Percentiles rank a stretch among this genome's conserved stretches.
phyloP scores from a whole-genome alignment of 1,140 invertebrate species.

The Triops cancriformis region DNA sequence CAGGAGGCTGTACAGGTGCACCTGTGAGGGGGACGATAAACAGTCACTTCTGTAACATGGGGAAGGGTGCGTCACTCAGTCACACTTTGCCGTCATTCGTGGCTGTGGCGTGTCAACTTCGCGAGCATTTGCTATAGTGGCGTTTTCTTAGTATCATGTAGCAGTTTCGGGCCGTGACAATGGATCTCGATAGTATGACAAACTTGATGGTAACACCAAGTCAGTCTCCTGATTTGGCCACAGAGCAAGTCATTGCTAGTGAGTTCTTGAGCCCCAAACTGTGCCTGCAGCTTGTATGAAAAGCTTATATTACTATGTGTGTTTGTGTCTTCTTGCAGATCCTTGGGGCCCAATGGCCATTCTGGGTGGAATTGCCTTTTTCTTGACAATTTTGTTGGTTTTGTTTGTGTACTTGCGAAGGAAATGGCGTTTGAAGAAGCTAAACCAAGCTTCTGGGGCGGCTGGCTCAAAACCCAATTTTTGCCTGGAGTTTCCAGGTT shows the following conservation, averaged over 20 bases:
- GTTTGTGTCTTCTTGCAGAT: neutral
- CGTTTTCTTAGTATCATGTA: neutral
- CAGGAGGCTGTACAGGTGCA: constrained; percentile 2
- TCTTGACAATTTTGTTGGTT: neutral
- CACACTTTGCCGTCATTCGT: neutral
- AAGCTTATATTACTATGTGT: neutral
- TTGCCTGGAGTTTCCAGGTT: neutral
- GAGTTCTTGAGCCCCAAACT: too few species aligned
- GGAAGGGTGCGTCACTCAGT: neutral
- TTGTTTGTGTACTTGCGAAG: neutral
- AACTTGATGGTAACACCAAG: neutral
- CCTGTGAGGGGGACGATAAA: neutral
- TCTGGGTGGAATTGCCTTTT: neutral
- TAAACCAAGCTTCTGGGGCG: neutral
- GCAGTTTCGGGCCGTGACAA: neutral
- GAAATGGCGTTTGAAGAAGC: constrained; percentile 1
- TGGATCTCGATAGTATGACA: neutral
- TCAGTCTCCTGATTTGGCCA: neutral
- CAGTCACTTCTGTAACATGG: neutral
- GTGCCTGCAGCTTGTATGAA: too few species aligned
- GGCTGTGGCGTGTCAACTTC: neutral
- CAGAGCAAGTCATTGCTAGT: neutral
- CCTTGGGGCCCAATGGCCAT: neutral
- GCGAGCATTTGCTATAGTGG: neutral
- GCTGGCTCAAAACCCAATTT: neutral